Percentiles rank a stretch among this genome's conserved stretches.
Evolutionary conservation across 1,140 invertebrate species (phyloP).

Genomic region (Calliphora vicina): DNA sequence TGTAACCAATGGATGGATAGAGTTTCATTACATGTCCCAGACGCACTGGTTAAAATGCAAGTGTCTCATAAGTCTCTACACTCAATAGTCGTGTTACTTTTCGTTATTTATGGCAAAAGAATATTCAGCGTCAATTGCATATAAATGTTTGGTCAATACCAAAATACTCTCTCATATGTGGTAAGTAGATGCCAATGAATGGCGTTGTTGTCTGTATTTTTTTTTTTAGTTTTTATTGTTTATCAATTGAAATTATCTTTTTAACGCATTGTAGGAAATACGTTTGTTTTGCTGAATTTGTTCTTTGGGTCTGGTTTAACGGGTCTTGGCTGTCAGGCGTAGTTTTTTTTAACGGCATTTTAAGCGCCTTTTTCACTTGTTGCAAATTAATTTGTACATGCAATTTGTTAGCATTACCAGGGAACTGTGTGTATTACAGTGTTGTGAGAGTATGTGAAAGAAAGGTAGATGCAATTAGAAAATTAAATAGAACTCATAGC

Average conservation of each 20-base stretch:
- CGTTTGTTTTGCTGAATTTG: not conserved
- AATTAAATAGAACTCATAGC: no score
- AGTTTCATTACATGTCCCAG: not conserved
- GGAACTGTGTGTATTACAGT: not conserved
- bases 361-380: not conserved
- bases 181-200: not conserved
- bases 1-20: slow-evolving; percentile 5
- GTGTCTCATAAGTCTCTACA: not conserved
- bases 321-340: not conserved
- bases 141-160: not conserved
- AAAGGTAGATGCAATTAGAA: not conserved
- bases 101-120: not conserved
- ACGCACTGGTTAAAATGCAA: not conserved
- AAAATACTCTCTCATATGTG: not conserved
- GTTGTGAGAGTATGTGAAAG: not conserved
- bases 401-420: not conserved
- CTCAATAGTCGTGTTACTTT: not conserved
- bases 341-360: not conserved
- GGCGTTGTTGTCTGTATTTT: not conserved
- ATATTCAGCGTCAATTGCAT: not conserved
- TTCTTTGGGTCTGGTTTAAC: not conserved
- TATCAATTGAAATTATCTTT: not conserved
- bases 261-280: not conserved
- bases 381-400: not conserved
- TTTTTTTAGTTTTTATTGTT: not conserved